Base-by-base conservation (phyloP, 37 sponge, comb jelly and placozoan genomes). In the Halisarca cf. caerulea region DNA sequence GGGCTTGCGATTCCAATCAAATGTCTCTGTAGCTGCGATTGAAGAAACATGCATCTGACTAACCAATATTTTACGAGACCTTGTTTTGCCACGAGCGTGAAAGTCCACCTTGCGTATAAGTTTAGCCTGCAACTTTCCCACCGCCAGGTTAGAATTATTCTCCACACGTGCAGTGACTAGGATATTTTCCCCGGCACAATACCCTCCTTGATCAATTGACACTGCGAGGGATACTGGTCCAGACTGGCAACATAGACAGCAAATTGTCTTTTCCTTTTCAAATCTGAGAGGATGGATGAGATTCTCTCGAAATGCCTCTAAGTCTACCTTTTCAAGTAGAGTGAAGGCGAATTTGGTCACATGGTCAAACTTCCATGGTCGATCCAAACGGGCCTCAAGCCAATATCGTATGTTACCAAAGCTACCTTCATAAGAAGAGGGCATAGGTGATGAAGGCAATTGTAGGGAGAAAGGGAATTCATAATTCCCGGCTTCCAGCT, bases 331-430 rank as follows among this genome's bases (percentile, higher is more conserved):
- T 25, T 80, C 78, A 17, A 23, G 17, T 14, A 86, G 71, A 24
- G 47, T 77, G 32, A 80, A 45, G 6, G 66, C 55, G 32, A 24
- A 2, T 2, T 80, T 80, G 51, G 36, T 42, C 33, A 23, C n/a
- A 66, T 41, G 66, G 32, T 86, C 72, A 5, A 57, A 43, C 68
- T 35, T 34, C 55, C 82, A 64, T 36, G 61, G 38, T 80, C 81
- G 71, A 18, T 28, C 68, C 38, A 93, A 71, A 11, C 54, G 38
- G 41, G 90, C 90, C 39, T 70, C 81, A 3, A 93, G 21, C 28
- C 39, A 20, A 57, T 93, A 93, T 8, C 85, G 70, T 21, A 93
- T 88, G 58, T 51, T 27, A 28, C 91, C 94, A 58, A 18, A 32
- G 27, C 7, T 18, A 0, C 87, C 74, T 9, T 71, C 75, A 38